These are phyloP conservation scores for Takifugu ocellatus DNA, from an alignment of 2,797 vertebrate genomes.

Conservation along the genomic window DNA sequence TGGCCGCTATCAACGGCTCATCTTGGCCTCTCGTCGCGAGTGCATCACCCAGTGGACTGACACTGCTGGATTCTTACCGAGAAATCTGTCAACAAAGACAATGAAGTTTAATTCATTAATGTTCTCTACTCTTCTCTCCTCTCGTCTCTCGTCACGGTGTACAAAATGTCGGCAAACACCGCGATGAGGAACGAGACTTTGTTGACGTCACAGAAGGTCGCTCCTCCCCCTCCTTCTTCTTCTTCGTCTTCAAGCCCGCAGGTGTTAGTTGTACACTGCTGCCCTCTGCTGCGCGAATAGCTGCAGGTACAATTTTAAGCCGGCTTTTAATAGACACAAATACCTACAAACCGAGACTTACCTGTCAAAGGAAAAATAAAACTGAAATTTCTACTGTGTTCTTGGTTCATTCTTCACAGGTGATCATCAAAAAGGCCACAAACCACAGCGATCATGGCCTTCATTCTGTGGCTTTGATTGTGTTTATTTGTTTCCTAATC, in stretches of 20 bases:
- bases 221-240: neutral
- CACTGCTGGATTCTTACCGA: conserved; percentile 70
- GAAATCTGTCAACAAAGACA: conserved; percentile 66
- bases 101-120: conserved; percentile 54
- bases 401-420: too few relatives aligned
- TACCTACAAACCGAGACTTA: too few relatives aligned
- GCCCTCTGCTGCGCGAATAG: too few relatives aligned
- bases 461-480: too few relatives aligned
- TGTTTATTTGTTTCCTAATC: too few relatives aligned
- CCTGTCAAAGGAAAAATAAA: too few relatives aligned
- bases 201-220: neutral
- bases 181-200: conserved; percentile 36
- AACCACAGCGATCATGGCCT: too few relatives aligned
- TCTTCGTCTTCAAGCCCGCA: neutral
- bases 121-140: conserved; percentile 12
- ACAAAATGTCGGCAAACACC: conserved; percentile 66
- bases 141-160: conserved; percentile 3
- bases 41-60: conserved; percentile 25
- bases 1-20: conserved; percentile 20
- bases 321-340: too few relatives aligned
- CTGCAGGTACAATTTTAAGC: too few relatives aligned
- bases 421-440: too few relatives aligned
- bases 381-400: too few relatives aligned
- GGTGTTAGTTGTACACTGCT: too few relatives aligned
- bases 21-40: conserved; percentile 13